These are phyloP conservation scores for Drosophila eohydei DNA, from an alignment of 2,888 invertebrate species.

Conservation along the genomic window DNA sequence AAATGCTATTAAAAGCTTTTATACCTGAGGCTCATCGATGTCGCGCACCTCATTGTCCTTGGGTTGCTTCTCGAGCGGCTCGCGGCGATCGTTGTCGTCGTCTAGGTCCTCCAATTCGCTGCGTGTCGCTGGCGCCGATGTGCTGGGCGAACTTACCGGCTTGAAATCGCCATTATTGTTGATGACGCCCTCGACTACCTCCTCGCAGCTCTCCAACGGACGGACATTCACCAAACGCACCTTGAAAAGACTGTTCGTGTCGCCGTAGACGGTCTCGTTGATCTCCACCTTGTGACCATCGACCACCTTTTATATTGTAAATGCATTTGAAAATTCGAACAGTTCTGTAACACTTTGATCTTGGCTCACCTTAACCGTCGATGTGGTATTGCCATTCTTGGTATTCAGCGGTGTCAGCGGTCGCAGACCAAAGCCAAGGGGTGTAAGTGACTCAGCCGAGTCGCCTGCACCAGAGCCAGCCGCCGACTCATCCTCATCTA, in stretches of 20 bases:
- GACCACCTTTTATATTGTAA: constrained; percentile 84
- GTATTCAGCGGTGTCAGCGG: constrained; percentile 54
- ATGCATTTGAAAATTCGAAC: neutral
- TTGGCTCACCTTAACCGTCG: constrained; percentile 83
- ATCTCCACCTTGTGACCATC: constrained; percentile 86
- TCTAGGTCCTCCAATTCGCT: constrained; percentile 63
- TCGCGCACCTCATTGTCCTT: constrained; percentile 82
- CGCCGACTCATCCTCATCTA: constrained; percentile 39
- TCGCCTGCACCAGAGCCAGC: constrained; percentile 35
- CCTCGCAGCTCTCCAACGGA: constrained; percentile 84
- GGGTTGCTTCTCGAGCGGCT: constrained; percentile 71
- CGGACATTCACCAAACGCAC: constrained; percentile 86
- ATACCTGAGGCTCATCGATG: constrained; percentile 84
- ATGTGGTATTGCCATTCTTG: constrained; percentile 83
- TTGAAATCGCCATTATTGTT: constrained; percentile 41
- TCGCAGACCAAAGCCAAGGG: constrained; percentile 47
- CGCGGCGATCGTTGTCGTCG: constrained; percentile 72
- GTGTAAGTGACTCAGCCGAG: constrained; percentile 38
- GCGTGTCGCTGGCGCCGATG: constrained; percentile 50
- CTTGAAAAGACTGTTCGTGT: constrained; percentile 84
- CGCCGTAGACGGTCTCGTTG: constrained; percentile 86
- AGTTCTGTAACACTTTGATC: constrained; percentile 5
- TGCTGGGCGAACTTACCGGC: constrained; percentile 40
- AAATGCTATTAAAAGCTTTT: constrained; percentile 53
- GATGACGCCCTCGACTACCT: constrained; percentile 65